A percentile compares a stretch with the other conserved stretches of the same genome.
Evolutionary conservation across 1,140 invertebrate species (phyloP).

Genomic region (Sesamia nonagrioides): DNA sequence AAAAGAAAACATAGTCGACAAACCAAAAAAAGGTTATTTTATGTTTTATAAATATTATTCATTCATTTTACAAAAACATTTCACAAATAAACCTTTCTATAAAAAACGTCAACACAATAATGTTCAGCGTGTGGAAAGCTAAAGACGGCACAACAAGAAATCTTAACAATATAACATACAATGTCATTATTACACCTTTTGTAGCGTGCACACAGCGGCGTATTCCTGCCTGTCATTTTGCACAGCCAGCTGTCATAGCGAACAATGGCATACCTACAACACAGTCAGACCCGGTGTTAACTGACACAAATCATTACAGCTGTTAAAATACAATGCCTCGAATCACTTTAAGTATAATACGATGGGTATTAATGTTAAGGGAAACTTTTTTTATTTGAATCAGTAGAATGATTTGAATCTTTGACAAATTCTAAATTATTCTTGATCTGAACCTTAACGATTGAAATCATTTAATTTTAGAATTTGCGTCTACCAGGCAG

Average conservation of each 20-base stretch:
- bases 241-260: constrained; percentile 38
- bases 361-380: neutral
- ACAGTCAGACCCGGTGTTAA: constrained; percentile 32
- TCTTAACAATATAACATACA: constrained; percentile 25
- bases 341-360: constrained; percentile 19
- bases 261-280: constrained; percentile 27
- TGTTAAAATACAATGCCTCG: constrained; percentile 29
- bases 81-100: neutral
- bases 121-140: neutral
- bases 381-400: neutral
- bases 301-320: constrained; percentile 43
- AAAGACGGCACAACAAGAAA: constrained; percentile 22
- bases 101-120: neutral
- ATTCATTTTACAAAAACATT: neutral
- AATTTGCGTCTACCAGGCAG: no score
- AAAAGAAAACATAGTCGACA: no score
- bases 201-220: constrained; percentile 25
- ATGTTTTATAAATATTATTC: no score
- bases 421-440: no score
- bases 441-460: no score
- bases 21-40: no score
- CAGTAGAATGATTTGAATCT: no score
- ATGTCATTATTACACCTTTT: constrained; percentile 34
- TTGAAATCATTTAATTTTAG: no score
- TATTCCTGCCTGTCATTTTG: constrained; percentile 43